Base-by-base conservation (phyloP, 2,797 vertebrate genomes). In the Dromococcyx pavoninus region DNA sequence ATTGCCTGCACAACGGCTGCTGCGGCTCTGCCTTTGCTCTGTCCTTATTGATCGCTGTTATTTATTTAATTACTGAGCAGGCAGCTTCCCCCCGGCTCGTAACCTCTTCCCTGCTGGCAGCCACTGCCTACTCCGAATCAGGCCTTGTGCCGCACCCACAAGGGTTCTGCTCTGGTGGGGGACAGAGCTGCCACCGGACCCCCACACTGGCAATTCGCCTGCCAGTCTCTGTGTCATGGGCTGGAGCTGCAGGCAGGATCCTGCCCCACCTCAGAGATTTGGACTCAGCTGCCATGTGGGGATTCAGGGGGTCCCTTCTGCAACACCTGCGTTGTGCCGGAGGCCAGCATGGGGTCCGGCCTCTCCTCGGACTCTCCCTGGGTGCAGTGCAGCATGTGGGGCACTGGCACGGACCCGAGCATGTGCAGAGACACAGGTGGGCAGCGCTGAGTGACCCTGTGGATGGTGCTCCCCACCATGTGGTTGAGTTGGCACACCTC, bases 51-150 rank as follows among this genome's bases (percentile, higher is more conserved):
- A 96, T 95, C 86, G 65, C 84, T 83, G 94, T 94, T 96, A 95
- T 95, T 95, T 95, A 93, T 96, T 97, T 95, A 95, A 95, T 95
- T 94, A 94, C 94, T 69, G 95, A 96, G 75, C 85, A 35, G 89
- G 64, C 30, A 62, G 81, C 70, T 91, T 17, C 53, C 53, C 50
- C 71, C 48, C 13, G 0, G 62, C 61, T 71, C 3, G 33, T 69
- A 94, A 93, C 91, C 78, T 93, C 69, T 69, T 96, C 94, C 77
- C 81, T 72, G 74, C 95, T 94, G 95, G 82, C 70, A 37, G 83
- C 62, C 7, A 1, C 77, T 81, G 89, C 86, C 78, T 5, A 12
- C 74, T 14, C 89, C 12, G 1, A 76, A 27, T 39, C 66, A 30
- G 2, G 78, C 88, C 75, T 89, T 24, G 13, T 75, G 93, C 91